These are phyloP conservation scores for Gobio occitaniae DNA, from an alignment of 2,797 vertebrate species.

Conservation along the genomic window DNA sequence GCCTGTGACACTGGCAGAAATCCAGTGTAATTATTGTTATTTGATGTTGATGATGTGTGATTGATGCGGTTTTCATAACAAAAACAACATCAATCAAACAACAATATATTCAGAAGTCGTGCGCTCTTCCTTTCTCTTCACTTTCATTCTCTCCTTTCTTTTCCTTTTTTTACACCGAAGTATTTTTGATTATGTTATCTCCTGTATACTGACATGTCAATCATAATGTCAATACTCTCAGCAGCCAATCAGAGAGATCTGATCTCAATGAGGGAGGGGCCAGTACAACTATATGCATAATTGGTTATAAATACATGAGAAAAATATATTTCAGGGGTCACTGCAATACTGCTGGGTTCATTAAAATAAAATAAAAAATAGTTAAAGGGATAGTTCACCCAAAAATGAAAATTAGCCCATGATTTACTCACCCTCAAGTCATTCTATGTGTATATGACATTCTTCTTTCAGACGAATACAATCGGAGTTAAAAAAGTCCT, in stretches of 20 bases:
- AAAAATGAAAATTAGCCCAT: no score
- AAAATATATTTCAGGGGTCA: not conserved
- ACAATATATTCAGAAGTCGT: not conserved
- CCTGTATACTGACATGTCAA: not conserved
- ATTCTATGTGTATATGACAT: no score
- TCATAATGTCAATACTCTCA: not conserved
- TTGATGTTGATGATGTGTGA: not conserved
- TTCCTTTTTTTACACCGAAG: not conserved
- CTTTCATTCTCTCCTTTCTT: not conserved
- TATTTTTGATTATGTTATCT: constrained; percentile 1
- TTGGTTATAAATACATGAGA: not conserved
- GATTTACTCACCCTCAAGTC: no score
- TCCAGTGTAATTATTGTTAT: not conserved
- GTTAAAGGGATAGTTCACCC: no score
- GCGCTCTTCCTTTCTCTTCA: not conserved
- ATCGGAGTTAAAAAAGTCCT: no score
- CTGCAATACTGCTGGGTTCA: not conserved
- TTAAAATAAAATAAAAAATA: not conserved
- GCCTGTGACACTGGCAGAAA: not conserved
- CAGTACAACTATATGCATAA: not conserved
- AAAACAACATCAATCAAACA: constrained; percentile 33
- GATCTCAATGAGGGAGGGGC: not conserved
- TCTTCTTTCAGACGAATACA: no score
- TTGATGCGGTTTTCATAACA: not conserved
- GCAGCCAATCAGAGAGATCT: not conserved